phyloP scores from a whole-genome alignment of 2,113 vertebrate species.

The Tautogolabrus adspersus region DNA sequence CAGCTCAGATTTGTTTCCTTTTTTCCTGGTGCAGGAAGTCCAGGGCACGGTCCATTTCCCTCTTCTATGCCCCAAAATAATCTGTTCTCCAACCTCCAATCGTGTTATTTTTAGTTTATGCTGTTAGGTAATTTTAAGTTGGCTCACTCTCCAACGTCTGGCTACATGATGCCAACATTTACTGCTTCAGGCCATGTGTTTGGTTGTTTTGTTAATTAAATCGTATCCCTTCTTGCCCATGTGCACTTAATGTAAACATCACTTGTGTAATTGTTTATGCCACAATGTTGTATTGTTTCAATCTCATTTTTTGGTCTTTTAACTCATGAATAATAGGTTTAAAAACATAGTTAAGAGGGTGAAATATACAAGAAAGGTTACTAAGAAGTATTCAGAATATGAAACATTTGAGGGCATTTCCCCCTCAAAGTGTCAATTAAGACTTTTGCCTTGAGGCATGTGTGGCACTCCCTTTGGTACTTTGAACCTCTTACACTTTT shows the following conservation, averaged over 20 bases:
- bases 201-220: slow-evolving; percentile 6
- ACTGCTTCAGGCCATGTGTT: neutral
- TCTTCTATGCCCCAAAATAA: neutral
- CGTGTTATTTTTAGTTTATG: slow-evolving; percentile 4
- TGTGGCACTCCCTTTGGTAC: neutral
- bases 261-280: too few species aligned
- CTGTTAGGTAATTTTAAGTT: neutral
- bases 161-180: neutral
- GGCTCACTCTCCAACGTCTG: neutral
- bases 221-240: too few species aligned
- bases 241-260: too few species aligned
- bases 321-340: neutral
- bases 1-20: neutral
- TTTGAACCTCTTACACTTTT: neutral
- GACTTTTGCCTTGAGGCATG: neutral
- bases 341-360: neutral
- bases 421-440: neutral
- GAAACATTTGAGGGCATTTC: neutral
- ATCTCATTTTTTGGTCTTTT: too few species aligned
- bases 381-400: neutral
- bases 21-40: neutral
- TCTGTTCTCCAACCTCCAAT: neutral
- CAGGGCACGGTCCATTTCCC: neutral
- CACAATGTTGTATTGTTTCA: too few species aligned
- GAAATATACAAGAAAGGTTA: neutral